These are phyloP conservation scores for Tinamus major DNA, from an alignment of 2,797 vertebrate species.

Conservation along the genomic window DNA sequence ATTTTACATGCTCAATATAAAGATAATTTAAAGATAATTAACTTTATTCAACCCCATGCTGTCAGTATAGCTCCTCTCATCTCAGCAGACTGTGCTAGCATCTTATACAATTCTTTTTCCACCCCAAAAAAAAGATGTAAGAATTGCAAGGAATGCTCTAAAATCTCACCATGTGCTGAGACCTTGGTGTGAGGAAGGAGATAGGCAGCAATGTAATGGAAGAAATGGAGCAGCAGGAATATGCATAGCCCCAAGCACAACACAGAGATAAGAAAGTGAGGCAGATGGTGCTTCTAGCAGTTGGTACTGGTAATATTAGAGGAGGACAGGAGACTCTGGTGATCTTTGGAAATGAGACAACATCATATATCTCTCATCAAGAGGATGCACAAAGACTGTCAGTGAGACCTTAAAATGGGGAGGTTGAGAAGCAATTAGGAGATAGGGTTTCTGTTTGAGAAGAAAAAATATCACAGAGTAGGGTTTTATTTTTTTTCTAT, in stretches of 20 bases:
- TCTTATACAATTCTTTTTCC: neutral
- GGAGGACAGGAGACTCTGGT: neutral
- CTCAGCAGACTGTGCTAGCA: neutral
- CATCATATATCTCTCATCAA: neutral
- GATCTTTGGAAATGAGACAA: neutral
- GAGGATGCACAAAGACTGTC: accelerated
- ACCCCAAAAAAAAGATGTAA: no score
- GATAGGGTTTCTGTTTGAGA: neutral
- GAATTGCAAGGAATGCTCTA: neutral
- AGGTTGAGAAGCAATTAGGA: neutral
- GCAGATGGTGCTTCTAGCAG: neutral
- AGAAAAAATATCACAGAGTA: neutral
- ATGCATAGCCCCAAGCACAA: neutral
- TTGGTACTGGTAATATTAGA: neutral
- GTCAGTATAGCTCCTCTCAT: neutral
- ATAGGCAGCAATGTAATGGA: neutral
- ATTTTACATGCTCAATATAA: neutral
- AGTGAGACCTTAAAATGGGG: neutral
- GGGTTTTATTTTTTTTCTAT: neutral
- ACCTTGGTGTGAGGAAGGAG: neutral
- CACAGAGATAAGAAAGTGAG: neutral
- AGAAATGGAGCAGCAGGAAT: neutral
- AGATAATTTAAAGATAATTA: neutral
- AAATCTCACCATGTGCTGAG: neutral
- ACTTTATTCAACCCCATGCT: neutral